Percentiles rank a stretch among this genome's conserved stretches.
Evolutionary conservation across 1,140 invertebrate genomes (phyloP).

Genomic region (Lepidurus couesii): DNA sequence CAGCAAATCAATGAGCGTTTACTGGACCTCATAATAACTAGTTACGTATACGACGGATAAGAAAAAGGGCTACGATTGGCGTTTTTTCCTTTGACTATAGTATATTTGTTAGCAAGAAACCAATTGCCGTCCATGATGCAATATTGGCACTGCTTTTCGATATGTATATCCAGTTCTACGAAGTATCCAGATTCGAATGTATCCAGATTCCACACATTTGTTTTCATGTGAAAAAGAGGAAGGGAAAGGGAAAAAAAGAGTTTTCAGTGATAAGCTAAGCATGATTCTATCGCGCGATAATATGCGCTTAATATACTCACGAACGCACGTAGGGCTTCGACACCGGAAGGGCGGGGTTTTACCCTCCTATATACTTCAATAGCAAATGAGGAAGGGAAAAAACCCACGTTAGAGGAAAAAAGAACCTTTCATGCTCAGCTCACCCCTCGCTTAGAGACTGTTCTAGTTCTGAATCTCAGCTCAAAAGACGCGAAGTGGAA

Average conservation of each 20-base stretch:
- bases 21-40: neutral
- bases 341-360: conserved; percentile 7
- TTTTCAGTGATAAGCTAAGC: neutral
- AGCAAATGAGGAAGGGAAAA: neutral
- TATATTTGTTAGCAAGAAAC: too few species aligned
- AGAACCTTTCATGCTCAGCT: neutral
- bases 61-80: too few species aligned
- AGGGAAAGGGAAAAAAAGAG: too few species aligned
- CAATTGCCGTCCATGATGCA: too few species aligned
- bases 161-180: too few species aligned
- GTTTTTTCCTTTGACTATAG: too few species aligned
- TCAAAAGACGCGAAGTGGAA: neutral
- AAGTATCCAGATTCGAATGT: too few species aligned
- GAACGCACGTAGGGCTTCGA: neutral
- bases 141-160: too few species aligned
- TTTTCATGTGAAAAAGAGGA: too few species aligned
- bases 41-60: neutral
- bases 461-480: neutral
- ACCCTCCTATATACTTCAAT: neutral
- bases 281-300: neutral
- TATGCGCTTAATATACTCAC: neutral
- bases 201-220: too few species aligned
- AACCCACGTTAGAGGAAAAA: neutral
- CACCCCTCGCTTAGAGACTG: neutral
- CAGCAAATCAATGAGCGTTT: conserved; percentile 2